Conservation (phyloP, 92 coral and sea anemone species). For the Plumapathes pennacea region DNA sequence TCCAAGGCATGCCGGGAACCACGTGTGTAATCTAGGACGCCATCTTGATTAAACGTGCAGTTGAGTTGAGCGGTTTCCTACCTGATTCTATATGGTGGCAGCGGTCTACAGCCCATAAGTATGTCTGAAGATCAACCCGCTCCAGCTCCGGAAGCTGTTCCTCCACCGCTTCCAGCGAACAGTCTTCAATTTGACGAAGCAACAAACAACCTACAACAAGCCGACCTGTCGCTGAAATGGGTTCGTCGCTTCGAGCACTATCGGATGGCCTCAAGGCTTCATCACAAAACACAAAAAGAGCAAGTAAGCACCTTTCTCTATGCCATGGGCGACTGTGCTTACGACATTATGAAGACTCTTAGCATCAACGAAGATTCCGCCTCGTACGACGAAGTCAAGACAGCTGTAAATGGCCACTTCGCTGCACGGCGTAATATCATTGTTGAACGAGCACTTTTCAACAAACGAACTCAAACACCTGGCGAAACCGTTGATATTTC, state of each 20-base stretch:
- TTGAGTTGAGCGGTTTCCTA: no score
- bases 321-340: slow-evolving; percentile 72
- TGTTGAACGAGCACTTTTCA: slow-evolving; percentile 40
- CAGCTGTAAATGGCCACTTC: slow-evolving; percentile 32
- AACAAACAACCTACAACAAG: slow-evolving; percentile 33
- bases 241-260: slow-evolving; percentile 63
- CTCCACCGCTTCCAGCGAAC: slow-evolving; percentile 23
- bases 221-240: slow-evolving; percentile 70
- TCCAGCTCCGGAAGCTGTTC: background rate
- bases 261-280: slow-evolving; percentile 50
- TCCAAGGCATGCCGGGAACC: no score
- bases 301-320: slow-evolving; percentile 64
- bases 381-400: slow-evolving; percentile 53
- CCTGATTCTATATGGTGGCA: no score
- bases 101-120: no score
- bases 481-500: slow-evolving; percentile 56
- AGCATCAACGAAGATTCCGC: slow-evolving; percentile 45
- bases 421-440: slow-evolving; percentile 40
- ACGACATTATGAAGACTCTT: slow-evolving; percentile 62
- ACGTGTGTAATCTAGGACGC: no score
- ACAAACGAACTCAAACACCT: slow-evolving; percentile 37
- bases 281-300: slow-evolving; percentile 39
- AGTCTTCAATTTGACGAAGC: no score
- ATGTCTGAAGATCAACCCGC: no score
- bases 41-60: no score